Evolutionary conservation across 2,888 invertebrate genomes (phyloP).

Genomic region (Plusia festucae): DNA sequence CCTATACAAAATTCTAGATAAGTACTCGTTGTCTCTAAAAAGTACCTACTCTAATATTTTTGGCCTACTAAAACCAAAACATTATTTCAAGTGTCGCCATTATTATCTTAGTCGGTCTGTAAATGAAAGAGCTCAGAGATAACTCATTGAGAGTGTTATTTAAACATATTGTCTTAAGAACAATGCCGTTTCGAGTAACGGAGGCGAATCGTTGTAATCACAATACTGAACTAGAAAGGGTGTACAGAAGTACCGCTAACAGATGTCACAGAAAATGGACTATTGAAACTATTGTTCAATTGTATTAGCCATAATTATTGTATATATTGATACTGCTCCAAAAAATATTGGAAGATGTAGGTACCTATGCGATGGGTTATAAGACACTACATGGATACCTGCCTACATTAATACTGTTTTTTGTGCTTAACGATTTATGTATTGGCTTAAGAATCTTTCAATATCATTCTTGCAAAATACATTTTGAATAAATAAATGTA

Average conservation of each 20-base stretch:
- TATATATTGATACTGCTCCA: too few relatives aligned
- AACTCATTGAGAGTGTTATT: constrained; percentile 40
- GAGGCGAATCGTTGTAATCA: constrained; percentile 41
- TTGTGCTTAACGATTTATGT: too few relatives aligned
- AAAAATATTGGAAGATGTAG: too few relatives aligned
- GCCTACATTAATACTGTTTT: too few relatives aligned
- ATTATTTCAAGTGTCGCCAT: neutral
- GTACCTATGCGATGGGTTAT: too few relatives aligned
- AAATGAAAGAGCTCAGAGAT: constrained; percentile 39
- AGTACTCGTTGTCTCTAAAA: too few relatives aligned
- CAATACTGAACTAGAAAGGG: constrained; percentile 19
- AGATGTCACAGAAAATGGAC: neutral
- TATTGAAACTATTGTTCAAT: neutral
- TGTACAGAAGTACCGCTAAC: constrained; percentile 23
- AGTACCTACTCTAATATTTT: neutral
- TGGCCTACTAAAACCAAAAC: neutral
- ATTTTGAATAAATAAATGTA: too few relatives aligned
- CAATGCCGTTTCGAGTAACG: constrained; percentile 46
- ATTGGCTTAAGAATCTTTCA: too few relatives aligned
- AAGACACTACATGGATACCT: too few relatives aligned
- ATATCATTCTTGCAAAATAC: too few relatives aligned
- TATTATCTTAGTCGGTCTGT: constrained; percentile 9
- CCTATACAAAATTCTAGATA: too few relatives aligned
- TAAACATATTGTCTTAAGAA: constrained; percentile 52
- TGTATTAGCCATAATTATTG: too few relatives aligned